Evolutionary conservation across 2,113 vertebrate species (phyloP).

Genomic region (Hypomesus transpacificus): DNA sequence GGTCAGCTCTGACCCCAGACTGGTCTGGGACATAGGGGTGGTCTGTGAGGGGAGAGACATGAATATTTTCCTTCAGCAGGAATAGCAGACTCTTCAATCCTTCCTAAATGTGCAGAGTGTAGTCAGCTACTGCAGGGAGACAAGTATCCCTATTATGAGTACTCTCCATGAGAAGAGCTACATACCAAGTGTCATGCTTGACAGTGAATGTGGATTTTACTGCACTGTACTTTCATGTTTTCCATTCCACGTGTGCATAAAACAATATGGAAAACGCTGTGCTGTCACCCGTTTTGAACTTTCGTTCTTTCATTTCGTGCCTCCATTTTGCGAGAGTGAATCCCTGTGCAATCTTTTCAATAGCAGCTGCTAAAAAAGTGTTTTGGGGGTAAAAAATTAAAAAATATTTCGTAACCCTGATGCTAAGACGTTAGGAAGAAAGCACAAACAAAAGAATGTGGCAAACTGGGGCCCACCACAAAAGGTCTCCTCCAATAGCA

Average conservation of each 20-base stretch:
- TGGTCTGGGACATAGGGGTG: neutral
- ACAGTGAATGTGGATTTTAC: slow-evolving; percentile 11
- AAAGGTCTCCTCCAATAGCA: slow-evolving; percentile 59
- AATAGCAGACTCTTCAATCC: too few relatives aligned
- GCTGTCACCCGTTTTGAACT: neutral
- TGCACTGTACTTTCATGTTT: slow-evolving; percentile 23
- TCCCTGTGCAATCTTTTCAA: too few relatives aligned
- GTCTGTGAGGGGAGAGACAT: too few relatives aligned
- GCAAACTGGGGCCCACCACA: slow-evolving; percentile 21
- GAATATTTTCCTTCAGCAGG: too few relatives aligned
- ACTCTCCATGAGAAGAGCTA: neutral
- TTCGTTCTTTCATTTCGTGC: neutral
- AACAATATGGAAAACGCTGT: neutral
- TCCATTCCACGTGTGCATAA: slow-evolving; percentile 10
- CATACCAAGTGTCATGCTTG: slow-evolving; percentile 11
- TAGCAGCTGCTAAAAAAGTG: too few relatives aligned
- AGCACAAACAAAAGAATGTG: slow-evolving; percentile 66
- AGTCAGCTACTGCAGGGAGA: slow-evolving; percentile 16
- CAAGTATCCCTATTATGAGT: neutral
- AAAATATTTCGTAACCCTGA: neutral
- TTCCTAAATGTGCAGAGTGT: slow-evolving; percentile 1
- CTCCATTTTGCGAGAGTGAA: neutral
- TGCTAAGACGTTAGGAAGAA: neutral
- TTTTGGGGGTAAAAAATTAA: neutral
- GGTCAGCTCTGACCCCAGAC: neutral